Conservation (phyloP, 2,113 vertebrate genomes). For the Uria lomvia region DNA sequence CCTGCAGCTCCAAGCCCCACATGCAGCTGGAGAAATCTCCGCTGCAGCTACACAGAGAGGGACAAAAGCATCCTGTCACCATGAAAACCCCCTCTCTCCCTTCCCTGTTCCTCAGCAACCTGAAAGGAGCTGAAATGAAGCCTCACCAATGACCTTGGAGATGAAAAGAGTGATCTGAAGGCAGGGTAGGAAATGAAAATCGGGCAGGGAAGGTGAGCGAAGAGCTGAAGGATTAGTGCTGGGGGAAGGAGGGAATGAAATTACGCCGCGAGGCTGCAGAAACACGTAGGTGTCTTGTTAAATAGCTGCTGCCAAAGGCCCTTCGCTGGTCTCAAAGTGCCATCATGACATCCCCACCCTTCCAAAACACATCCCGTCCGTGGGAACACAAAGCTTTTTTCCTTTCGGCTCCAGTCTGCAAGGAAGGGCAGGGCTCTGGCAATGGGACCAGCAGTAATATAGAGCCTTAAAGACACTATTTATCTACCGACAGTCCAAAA, state of each 20-base stretch:
- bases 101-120: not conserved
- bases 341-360: not conserved
- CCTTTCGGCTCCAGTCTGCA: not conserved
- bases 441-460: not conserved
- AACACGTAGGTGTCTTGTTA: not conserved
- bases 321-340: not conserved
- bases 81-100: not conserved
- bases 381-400: not conserved
- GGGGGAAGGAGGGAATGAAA: not conserved
- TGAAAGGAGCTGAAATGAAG: not conserved
- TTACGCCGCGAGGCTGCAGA: not conserved
- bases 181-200: not conserved
- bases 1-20: not conserved
- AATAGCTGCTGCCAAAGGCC: not conserved
- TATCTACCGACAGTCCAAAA: not conserved
- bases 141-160: not conserved
- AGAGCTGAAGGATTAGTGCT: not conserved
- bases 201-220: not conserved
- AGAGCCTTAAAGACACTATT: slow-evolving; percentile 8
- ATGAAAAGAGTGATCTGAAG: slow-evolving; percentile 6
- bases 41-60: not conserved
- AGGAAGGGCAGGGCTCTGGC: slow-evolving; percentile 11
- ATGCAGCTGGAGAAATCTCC: not conserved
- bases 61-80: not conserved
- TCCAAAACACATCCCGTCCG: not conserved